Base-by-base conservation (phyloP, 30 jellyfish, hydroid and myxozoan species). In the Mastigias papua region DNA sequence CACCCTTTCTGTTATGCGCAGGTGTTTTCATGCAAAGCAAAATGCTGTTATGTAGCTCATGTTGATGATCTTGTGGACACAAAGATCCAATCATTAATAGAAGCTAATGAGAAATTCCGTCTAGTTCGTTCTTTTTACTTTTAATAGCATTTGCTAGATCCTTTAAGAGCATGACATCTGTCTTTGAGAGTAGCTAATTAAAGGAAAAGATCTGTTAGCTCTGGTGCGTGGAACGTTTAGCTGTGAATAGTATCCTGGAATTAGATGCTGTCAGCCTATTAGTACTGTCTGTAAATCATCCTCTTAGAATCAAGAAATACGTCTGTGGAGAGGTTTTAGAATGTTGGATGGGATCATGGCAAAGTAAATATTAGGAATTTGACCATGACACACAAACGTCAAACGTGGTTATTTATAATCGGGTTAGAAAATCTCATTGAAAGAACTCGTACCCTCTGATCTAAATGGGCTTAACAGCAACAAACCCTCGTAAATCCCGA, bases 1-100 rank as follows among this genome's bases (percentile, higher is more conserved):
- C 54, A 37, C 11, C 11, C 54, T 37, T 11, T 3, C 11, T 37
- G 54, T 3, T 3, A 3, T 37, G 54, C 11, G 54, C 10, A 5
- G 54, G 54, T 11, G 54, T 11, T 3, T 5, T 11, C 54, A 37
- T 37, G 54, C 11, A 51, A 51, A 17, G 25, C 67, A 51, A 51
- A 5, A 2, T 4, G 67, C 25, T 21, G 8, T 51, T 51, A 21
- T 21, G 67, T 51, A 51, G 17, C 67, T 23, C 60, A 46, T 46
- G 95, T 86, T 31, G 37, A 82, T 62, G 70, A 63, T 23, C 74
- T 8, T 63, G 10, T 63, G 48, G 1, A 63, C 20, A 5, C 4
- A 2, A 19, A 9, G 74, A 63, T 63, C 74, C 74, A 25, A 63
- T 63, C 74, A 63, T 1, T 63, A 42, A 2, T n/a, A 23, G 42